A percentile compares a stretch with the other conserved stretches of the same genome.
Conservation (phyloP, 2,888 invertebrate species). For the Pachydiplax longipennis region DNA sequence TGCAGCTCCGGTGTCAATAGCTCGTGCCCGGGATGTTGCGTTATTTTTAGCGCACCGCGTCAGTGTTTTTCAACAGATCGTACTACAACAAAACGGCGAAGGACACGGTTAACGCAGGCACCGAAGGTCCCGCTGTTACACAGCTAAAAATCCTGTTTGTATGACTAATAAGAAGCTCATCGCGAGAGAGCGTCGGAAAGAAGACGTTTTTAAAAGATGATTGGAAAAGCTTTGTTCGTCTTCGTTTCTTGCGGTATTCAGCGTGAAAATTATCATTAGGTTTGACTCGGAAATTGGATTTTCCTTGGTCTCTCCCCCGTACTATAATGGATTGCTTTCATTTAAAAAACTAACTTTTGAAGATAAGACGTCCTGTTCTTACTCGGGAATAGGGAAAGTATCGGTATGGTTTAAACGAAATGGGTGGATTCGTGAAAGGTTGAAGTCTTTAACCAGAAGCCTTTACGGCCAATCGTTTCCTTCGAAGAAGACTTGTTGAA, state of each 20-base stretch:
- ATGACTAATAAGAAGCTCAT: background rate
- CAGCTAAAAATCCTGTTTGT: background rate
- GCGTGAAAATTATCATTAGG: too few species aligned
- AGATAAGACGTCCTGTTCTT: background rate
- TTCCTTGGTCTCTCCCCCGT: background rate
- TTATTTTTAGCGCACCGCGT: background rate
- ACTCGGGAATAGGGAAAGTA: background rate
- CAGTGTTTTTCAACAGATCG: background rate
- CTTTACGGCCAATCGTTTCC: background rate
- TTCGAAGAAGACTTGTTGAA: background rate
- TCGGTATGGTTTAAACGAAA: background rate
- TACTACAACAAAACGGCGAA: background rate
- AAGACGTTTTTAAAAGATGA: background rate
- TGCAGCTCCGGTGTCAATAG: too few species aligned
- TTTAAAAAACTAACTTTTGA: background rate
- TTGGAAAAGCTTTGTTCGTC: too few species aligned
- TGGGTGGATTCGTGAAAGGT: background rate
- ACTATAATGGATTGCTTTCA: background rate
- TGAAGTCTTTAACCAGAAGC: background rate
- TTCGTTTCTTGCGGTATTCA: too few species aligned
- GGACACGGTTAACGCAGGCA: background rate
- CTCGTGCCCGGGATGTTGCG: background rate
- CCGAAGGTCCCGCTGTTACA: background rate
- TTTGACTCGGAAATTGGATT: background rate
- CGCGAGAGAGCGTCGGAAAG: background rate